A percentile compares a stretch with the other conserved stretches of the same genome.
phyloP scores from a whole-genome alignment of 2,888 invertebrate species.

The Chrysolina oricalcia region DNA sequence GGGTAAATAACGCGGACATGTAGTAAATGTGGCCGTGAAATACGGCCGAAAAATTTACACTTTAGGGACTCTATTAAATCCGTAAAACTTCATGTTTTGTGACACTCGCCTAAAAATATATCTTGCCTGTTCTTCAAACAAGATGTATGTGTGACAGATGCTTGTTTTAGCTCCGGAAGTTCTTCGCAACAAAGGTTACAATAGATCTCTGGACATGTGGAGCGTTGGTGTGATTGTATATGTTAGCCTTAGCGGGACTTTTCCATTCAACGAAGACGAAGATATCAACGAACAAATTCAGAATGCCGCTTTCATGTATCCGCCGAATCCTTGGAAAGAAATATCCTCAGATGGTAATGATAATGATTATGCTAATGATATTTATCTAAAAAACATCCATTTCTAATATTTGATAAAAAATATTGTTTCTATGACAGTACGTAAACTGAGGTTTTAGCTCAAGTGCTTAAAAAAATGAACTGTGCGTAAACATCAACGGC shows the following conservation, averaged over 20 bases:
- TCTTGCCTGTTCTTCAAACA: too few species aligned
- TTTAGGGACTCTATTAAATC: too few species aligned
- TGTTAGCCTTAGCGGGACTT: constrained; percentile 98
- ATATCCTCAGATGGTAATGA: constrained; percentile 89
- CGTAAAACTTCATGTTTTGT: too few species aligned
- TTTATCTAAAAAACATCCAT: neutral
- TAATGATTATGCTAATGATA: neutral
- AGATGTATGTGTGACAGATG: neutral
- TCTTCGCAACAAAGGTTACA: constrained; percentile 98
- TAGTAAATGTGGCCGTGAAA: too few species aligned
- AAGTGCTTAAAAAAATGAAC: too few species aligned
- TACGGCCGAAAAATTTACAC: too few species aligned
- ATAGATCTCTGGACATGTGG: constrained; percentile 99
- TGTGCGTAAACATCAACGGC: too few species aligned
- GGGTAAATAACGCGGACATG: too few species aligned
- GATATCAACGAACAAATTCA: constrained; percentile 99
- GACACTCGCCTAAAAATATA: too few species aligned
- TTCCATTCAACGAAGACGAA: constrained; percentile 99
- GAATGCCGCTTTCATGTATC: constrained; percentile 99
- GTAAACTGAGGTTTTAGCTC: too few species aligned
- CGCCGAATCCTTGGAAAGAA: constrained; percentile 97
- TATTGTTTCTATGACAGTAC: too few species aligned
- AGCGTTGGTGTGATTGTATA: constrained; percentile 99
- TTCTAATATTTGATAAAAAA: neutral
- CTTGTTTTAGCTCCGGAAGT: constrained; percentile 90